Conservation (phyloP, 2,797 vertebrate species). For the Enteromius anoplus region DNA sequence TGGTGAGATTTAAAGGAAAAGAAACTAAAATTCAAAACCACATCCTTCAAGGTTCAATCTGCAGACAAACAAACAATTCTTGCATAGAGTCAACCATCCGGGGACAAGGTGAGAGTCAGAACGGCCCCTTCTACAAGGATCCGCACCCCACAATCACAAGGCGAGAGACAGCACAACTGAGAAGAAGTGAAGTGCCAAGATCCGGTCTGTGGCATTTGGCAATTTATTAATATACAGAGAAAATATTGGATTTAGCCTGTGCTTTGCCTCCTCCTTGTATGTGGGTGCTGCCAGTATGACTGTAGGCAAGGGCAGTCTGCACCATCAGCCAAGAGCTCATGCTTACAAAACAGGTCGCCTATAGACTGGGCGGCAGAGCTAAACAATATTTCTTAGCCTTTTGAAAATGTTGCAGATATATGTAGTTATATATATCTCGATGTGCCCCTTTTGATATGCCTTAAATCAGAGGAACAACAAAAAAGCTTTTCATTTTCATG, state of each 20-base stretch:
- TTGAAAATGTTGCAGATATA: background rate
- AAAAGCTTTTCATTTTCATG: background rate
- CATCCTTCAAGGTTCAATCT: conserved; percentile 97
- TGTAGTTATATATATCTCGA: background rate
- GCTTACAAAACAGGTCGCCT: background rate
- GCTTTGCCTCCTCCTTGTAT: conserved; percentile 42
- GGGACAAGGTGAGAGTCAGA: conserved; percentile 89
- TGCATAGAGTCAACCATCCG: conserved; percentile 87
- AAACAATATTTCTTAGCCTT: background rate
- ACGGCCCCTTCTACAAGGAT: conserved; percentile 77
- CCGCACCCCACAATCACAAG: conserved; percentile 52
- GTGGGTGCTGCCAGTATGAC: conserved; percentile 55
- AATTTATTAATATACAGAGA: background rate
- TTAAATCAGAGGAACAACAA: background rate
- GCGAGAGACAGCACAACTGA: conserved; percentile 33
- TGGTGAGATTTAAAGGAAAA: conserved; percentile 83
- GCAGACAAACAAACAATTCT: conserved; percentile 82
- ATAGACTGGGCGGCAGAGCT: background rate
- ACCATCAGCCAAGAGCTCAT: conserved; percentile 80
- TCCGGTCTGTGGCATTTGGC: background rate
- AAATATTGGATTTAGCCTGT: background rate
- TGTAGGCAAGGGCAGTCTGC: conserved; percentile 80
- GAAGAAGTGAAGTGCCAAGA: conserved; percentile 3
- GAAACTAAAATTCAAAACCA: conserved; percentile 70
- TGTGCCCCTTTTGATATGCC: background rate